Conservation (phyloP, 2,797 vertebrate species). For the Pogonophryne albipinna region DNA sequence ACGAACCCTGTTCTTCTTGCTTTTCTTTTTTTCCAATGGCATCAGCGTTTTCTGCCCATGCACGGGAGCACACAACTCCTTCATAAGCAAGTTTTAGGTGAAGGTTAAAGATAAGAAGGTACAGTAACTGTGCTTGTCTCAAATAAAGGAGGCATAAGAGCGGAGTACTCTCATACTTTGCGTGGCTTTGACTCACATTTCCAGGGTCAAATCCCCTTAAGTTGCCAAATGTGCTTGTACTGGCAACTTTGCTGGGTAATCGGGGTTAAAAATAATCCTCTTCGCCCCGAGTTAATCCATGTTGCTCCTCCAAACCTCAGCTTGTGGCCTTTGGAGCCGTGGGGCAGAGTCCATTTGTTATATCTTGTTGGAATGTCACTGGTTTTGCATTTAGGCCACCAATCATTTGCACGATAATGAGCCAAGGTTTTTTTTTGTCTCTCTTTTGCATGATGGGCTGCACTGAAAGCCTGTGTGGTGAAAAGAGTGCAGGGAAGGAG, state of each 20-base stretch:
- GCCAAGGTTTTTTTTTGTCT: slow-evolving; percentile 1
- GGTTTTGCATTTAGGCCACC: slow-evolving; percentile 56
- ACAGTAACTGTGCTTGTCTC: neutral
- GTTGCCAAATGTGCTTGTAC: slow-evolving; percentile 19
- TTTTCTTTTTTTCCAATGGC: slow-evolving; percentile 20
- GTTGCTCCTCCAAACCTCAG: slow-evolving; percentile 46
- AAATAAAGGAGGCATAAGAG: too few relatives aligned
- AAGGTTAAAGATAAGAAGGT: slow-evolving; percentile 16
- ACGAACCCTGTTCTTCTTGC: slow-evolving; percentile 22
- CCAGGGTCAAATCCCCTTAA: neutral
- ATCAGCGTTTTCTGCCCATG: slow-evolving; percentile 34
- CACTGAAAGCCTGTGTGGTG: slow-evolving; percentile 57
- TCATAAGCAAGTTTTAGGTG: neutral
- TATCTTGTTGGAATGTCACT: slow-evolving; percentile 68
- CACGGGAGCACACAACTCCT: slow-evolving; percentile 18
- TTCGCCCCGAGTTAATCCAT: slow-evolving; percentile 58
- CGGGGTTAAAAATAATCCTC: slow-evolving; percentile 39
- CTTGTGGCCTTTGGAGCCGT: slow-evolving; percentile 52
- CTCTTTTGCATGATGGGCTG: slow-evolving; percentile 61
- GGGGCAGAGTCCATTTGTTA: slow-evolving; percentile 62
- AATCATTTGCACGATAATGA: slow-evolving; percentile 78
- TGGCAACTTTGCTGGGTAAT: slow-evolving; percentile 40
- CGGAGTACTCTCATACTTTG: too few relatives aligned
- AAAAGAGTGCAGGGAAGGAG: slow-evolving; percentile 53
- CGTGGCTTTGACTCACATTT: neutral